Evolutionary conservation across 2,113 vertebrate genomes (phyloP).

Genomic region (Heterochromis multidens): DNA sequence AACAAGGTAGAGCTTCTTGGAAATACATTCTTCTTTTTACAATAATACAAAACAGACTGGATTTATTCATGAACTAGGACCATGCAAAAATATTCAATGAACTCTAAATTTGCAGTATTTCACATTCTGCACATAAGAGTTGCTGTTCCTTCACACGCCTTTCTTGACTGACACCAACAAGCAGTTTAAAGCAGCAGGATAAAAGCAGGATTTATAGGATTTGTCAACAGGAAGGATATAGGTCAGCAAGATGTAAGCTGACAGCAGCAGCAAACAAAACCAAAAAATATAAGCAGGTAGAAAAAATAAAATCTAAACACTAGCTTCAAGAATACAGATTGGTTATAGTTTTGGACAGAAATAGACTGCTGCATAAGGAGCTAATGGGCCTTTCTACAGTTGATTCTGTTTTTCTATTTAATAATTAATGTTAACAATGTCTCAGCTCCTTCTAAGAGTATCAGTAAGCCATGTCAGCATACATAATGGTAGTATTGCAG

Average conservation of each 20-base stretch:
- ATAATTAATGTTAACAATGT: background rate
- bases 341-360: background rate
- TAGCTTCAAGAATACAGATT: background rate
- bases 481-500: background rate
- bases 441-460: background rate
- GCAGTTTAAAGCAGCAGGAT: conserved; percentile 4
- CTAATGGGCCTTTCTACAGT: background rate
- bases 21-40: background rate
- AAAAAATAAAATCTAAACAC: background rate
- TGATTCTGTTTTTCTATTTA: background rate
- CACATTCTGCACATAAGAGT: conserved; percentile 71
- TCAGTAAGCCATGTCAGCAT: background rate
- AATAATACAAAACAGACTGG: background rate
- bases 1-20: conserved; percentile 81
- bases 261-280: background rate
- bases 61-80: background rate
- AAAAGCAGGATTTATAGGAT: conserved; percentile 1
- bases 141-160: conserved; percentile 77
- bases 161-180: background rate
- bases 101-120: background rate
- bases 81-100: background rate
- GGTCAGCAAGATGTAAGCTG: background rate
- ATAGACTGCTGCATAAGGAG: background rate
- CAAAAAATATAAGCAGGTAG: background rate
- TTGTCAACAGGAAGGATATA: background rate